A percentile compares a stretch with the other conserved stretches of the same genome.
These are phyloP conservation scores for Aurelia coerulea DNA, from an alignment of 30 jellyfish, hydroid and myxozoan genomes.

Conservation along the genomic window DNA sequence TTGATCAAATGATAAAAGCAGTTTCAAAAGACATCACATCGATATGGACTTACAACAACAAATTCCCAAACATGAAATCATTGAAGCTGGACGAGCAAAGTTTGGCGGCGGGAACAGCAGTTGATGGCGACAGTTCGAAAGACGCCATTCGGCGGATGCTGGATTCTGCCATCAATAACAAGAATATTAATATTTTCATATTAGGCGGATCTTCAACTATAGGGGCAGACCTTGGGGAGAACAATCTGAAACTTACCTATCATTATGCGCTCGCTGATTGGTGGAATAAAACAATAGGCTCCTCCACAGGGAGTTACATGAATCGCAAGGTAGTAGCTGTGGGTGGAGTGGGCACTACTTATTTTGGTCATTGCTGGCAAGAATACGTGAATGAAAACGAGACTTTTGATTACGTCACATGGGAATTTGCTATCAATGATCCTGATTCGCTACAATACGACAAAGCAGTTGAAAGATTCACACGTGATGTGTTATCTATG, in stretches of 20 bases:
- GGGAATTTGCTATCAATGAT: constrained; percentile 97
- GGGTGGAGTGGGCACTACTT: constrained; percentile 92
- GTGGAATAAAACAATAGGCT: constrained; percentile 93
- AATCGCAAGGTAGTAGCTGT: constrained; percentile 83
- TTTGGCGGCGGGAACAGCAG: constrained; percentile 58
- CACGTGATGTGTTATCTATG: constrained; percentile 35
- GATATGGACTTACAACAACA: constrained; percentile 49
- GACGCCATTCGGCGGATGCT: constrained; percentile 68
- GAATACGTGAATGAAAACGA: constrained; percentile 80
- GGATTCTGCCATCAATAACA: constrained; percentile 64
- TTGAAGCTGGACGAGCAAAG: constrained; percentile 28
- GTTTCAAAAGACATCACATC: constrained; percentile 52
- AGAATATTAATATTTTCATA: constrained; percentile 59
- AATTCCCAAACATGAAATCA: constrained; percentile 35
- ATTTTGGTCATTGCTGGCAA: constrained; percentile 93
- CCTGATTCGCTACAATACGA: constrained; percentile 68
- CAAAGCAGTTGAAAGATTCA: constrained; percentile 61
- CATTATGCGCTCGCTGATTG: constrained; percentile 96
- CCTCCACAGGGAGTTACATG: constrained; percentile 80
- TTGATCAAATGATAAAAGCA: constrained; percentile 11
- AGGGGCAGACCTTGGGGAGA: constrained; percentile 95
- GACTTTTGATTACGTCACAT: constrained; percentile 78
- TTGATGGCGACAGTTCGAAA: constrained; percentile 64
- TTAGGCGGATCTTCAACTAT: constrained; percentile 88
- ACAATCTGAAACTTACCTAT: constrained; percentile 57